These are phyloP conservation scores for Pseudomyrmex pallidus DNA, from an alignment of 1,140 invertebrate genomes.

Conservation along the genomic window DNA sequence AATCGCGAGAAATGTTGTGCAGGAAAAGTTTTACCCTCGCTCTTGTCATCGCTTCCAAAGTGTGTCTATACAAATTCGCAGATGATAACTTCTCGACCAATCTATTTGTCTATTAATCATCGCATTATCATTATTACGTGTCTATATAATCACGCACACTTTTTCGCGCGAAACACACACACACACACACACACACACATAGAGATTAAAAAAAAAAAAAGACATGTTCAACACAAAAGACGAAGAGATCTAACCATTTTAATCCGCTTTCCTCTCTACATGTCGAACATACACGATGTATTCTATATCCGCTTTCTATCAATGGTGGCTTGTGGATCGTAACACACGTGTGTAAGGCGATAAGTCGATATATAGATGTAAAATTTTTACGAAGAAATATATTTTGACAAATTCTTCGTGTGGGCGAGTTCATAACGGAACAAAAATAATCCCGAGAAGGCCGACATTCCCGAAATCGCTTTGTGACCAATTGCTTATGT, in stretches of 20 bases:
- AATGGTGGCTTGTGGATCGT: constrained; percentile 60
- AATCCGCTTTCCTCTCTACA: constrained; percentile 45
- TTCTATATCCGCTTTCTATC: constrained; percentile 62
- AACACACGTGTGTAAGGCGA: constrained; percentile 33
- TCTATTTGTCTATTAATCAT: constrained; percentile 80
- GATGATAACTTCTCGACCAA: constrained; percentile 80
- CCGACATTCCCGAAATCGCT: constrained; percentile 5
- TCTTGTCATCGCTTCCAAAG: constrained; percentile 45
- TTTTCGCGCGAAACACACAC: constrained; percentile 17
- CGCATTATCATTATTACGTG: constrained; percentile 28
- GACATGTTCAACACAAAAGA: constrained; percentile 1
- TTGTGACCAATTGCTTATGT: constrained; percentile 3
- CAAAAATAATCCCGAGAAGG: constrained; percentile 29
- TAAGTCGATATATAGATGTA: constrained; percentile 64
- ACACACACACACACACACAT: constrained; percentile 35
- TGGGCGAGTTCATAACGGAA: constrained; percentile 12
- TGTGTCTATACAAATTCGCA: constrained; percentile 50
- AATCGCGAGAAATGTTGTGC: constrained; percentile 42
- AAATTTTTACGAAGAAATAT: constrained; percentile 71
- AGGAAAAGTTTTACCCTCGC: constrained; percentile 34
- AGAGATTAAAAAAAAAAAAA: constrained; percentile 6
- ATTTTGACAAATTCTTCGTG: constrained; percentile 71
- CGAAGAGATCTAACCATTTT: constrained; percentile 36
- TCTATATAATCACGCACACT: constrained; percentile 48
- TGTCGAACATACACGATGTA: neutral